Conservation (phyloP, 2,888 invertebrate species). For the Cephalotes varians region DNA sequence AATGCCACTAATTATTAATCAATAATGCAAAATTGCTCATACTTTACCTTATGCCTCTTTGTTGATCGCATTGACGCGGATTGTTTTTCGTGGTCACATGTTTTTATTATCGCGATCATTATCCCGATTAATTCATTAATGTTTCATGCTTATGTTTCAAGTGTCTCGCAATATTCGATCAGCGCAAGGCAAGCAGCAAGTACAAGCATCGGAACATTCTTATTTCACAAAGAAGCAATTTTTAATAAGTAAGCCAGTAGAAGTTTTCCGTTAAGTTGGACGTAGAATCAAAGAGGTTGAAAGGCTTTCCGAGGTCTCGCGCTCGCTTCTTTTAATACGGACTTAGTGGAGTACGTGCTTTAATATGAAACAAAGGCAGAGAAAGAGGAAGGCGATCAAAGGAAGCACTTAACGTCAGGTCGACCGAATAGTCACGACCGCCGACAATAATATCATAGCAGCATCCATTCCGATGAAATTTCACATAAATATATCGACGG, state of each 20-base stretch:
- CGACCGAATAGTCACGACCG: constrained; percentile 55
- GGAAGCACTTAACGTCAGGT: constrained; percentile 65
- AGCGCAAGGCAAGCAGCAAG: neutral
- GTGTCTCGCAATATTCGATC: neutral
- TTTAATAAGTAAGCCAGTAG: constrained; percentile 41
- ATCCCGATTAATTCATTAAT: neutral
- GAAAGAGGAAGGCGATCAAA: constrained; percentile 51
- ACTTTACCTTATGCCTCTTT: neutral
- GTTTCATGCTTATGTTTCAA: neutral
- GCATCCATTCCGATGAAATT: constrained; percentile 18
- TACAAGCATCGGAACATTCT: neutral
- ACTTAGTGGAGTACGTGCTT: constrained; percentile 58
- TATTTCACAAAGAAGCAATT: constrained; percentile 35
- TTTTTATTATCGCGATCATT: neutral
- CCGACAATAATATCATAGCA: constrained; percentile 20
- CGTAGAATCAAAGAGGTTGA: constrained; percentile 31
- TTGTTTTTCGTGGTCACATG: constrained; percentile 5
- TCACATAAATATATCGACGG: neutral
- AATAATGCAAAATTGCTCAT: no score
- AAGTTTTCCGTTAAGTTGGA: constrained; percentile 26
- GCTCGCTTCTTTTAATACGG: constrained; percentile 47
- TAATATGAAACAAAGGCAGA: constrained; percentile 62
- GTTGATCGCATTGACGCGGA: neutral
- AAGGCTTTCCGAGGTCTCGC: constrained; percentile 45
- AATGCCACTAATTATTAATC: no score